Percentiles rank a stretch among this genome's conserved stretches.
phyloP scores from a whole-genome alignment of 2,113 vertebrate species.

The Cynopterus brachyotis region DNA sequence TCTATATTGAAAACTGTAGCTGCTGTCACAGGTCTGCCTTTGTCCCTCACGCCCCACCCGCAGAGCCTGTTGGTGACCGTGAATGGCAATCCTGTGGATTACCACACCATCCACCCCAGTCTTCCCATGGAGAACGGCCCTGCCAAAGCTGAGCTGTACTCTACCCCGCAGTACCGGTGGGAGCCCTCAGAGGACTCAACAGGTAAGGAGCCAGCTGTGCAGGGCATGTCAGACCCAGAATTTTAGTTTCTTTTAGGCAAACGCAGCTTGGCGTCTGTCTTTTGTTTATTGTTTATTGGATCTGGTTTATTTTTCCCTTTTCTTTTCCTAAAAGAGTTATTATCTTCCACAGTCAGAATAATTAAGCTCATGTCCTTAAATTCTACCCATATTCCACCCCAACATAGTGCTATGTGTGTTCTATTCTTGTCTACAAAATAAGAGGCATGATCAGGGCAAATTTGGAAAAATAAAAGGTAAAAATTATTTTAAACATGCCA shows the following conservation, averaged over 20 bases:
- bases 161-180: conserved; percentile 95
- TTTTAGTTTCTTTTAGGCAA: accelerated
- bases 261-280: background rate
- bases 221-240: accelerated
- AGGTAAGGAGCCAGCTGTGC: conserved; percentile 81
- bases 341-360: background rate
- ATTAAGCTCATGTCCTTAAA: background rate
- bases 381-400: background rate
- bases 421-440: background rate
- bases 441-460: background rate
- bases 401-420: background rate
- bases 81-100: conserved; percentile 95
- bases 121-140: conserved; percentile 93
- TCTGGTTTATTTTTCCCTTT: background rate
- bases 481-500: background rate
- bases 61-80: conserved; percentile 91
- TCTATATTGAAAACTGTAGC: accelerated
- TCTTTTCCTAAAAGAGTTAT: background rate
- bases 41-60: background rate
- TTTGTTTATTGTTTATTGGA: accelerated
- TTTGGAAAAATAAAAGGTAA: background rate
- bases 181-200: conserved; percentile 80
- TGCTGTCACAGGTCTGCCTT: background rate
- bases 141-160: conserved; percentile 90
- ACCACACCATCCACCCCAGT: conserved; percentile 84